phyloP scores from a whole-genome alignment of 2,888 invertebrate genomes.

The Rotaria sp. region DNA sequence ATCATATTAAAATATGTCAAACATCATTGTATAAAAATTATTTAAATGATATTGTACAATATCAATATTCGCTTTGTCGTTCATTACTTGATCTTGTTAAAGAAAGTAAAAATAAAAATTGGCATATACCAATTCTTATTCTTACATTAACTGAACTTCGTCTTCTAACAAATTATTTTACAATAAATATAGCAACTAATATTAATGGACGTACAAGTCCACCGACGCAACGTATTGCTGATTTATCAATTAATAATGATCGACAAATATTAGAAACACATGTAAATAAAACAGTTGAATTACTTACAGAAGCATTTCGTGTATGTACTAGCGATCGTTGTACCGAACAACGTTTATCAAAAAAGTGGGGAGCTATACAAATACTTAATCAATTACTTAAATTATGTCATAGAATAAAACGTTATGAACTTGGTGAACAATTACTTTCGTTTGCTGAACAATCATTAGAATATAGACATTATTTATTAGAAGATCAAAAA shows the following conservation, averaged over 20 bases:
- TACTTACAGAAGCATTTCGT: constrained; percentile 26
- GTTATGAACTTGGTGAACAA: constrained; percentile 8
- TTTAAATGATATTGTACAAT: constrained; percentile 2
- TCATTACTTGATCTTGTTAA: constrained; percentile 5
- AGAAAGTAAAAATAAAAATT: constrained; percentile 26
- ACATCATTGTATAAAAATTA: neutral
- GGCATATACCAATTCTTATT: constrained; percentile 5
- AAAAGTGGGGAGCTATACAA: constrained; percentile 22
- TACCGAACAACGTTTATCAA: constrained; percentile 13
- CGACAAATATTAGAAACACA: neutral
- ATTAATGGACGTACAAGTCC: neutral
- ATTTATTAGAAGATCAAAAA: constrained; percentile 28
- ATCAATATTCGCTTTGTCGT: neutral
- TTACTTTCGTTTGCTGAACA: constrained; percentile 2
- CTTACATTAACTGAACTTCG: neutral
- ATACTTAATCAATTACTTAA: constrained; percentile 19
- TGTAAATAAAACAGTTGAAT: constrained; percentile 2
- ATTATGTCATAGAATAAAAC: constrained; percentile 22
- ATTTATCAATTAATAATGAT: neutral
- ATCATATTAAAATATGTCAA: constrained; percentile 23
- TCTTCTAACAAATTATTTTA: neutral
- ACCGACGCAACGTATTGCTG: neutral
- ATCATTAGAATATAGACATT: constrained; percentile 24
- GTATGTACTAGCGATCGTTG: constrained; percentile 13
- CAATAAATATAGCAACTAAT: neutral